Base-by-base conservation (phyloP, 2,888 invertebrate genomes). In the Tortricodes alternella region DNA sequence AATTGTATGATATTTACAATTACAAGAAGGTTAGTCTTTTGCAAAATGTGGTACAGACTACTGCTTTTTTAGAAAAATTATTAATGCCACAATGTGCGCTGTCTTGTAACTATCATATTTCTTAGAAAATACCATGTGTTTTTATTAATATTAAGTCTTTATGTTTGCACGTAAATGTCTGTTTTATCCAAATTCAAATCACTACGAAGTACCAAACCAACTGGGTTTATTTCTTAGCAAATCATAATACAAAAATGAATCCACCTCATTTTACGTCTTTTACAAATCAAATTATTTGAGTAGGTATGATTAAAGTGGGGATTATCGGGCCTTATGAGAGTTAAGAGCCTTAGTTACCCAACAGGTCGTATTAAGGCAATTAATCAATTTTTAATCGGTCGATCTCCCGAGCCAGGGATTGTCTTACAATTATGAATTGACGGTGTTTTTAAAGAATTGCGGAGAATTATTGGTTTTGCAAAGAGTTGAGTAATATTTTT, bases 311-410 rank as follows among this genome's bases (percentile, higher is more conserved):
- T 35, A 55, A 49, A 35, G 43, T 27, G 11, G 23, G 29, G 44
- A 27, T 44, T 41, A 41, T 24, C 13, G 19, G 21, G 48, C 13
- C 48, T 55, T 55, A 48, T n/a, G n/a, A 27, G 15, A 41, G 35
- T 32, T 51, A 51, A 41, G 34, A 39, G 50, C 32, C 35, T 43
- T 21, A 18, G 24, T 16, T 52, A 13, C 44, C 13, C 29, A 55
- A 35, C 41, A 35, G 48, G n/a, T 27, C 9, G 24, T 23, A 18
- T 39, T 39, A 15, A 24, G 24, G 11, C 39, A 19, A 52, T 53
- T 39, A 27, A 55, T 48, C 35, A 37, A 11, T 55, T 55, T 48
- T 49, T 49, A 55, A 55, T 55, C 48, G 55, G 15, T 15, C 21
- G 5, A 41, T 41, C 46, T 46, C 34, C 35, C 11, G 16, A 43